A percentile compares a stretch with the other conserved stretches of the same genome.
These are phyloP conservation scores for Chloroceryle inda DNA, from an alignment of 2,797 vertebrate species.

Conservation along the genomic window DNA sequence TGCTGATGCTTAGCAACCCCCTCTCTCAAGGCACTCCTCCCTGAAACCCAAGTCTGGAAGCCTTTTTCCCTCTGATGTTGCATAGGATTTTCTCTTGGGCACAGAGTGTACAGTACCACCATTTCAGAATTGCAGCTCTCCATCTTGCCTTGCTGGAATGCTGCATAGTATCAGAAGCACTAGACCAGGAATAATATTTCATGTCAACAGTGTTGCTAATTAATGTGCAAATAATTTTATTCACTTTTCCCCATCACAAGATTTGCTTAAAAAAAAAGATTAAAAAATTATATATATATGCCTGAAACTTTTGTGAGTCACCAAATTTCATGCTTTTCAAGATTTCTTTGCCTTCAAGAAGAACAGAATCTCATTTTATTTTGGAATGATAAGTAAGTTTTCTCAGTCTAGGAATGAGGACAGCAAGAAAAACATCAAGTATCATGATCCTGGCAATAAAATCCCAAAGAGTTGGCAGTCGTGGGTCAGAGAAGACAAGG, in stretches of 20 bases:
- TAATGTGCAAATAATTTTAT: not conserved
- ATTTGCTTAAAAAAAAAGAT: not conserved
- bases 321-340: constrained; percentile 4
- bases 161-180: not conserved
- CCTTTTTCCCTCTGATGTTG: not conserved
- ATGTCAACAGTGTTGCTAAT: constrained; percentile 10
- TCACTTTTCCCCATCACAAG: not conserved
- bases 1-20: not conserved
- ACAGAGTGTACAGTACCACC: not conserved
- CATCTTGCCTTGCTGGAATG: not conserved
- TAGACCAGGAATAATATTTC: constrained; percentile 14
- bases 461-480: constrained; percentile 18
- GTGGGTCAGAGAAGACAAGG: constrained; percentile 51
- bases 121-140: not conserved
- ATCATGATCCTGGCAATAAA: constrained; percentile 49
- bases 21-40: not conserved
- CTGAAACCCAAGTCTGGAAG: not conserved
- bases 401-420: constrained; percentile 30
- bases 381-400: constrained; percentile 34
- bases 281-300: not conserved
- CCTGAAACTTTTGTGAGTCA: not conserved
- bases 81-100: not conserved
- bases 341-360: not conserved
- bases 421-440: constrained; percentile 54
- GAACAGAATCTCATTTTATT: constrained; percentile 25